Conservation (phyloP, 2,888 invertebrate species). For the Cantharis rustica region DNA sequence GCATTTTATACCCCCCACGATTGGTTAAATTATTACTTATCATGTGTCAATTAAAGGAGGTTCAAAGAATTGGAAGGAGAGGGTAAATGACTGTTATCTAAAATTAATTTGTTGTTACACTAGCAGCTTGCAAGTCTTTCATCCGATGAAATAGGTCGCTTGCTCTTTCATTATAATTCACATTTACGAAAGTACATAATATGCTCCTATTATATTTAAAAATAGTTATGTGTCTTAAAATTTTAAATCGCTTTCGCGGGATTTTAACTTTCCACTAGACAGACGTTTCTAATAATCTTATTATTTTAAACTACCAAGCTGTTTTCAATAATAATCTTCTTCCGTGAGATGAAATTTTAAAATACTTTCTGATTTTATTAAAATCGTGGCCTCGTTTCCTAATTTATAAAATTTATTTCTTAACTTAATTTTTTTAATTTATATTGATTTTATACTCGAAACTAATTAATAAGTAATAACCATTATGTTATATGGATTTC, state of each 20-base stretch:
- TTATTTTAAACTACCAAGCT: neutral
- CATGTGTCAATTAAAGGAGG: neutral
- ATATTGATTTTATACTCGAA: neutral
- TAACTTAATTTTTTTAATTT: neutral
- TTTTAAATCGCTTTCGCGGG: neutral
- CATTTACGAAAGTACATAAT: neutral
- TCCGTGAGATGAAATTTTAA: neutral
- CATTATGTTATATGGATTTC: no score
- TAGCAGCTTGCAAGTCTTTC: neutral
- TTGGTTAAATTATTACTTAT: no score
- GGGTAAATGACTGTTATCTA: neutral
- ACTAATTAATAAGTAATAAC: no score
- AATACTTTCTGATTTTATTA: constrained; percentile 2
- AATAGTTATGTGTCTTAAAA: neutral
- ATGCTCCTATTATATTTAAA: neutral
- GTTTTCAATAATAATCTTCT: neutral
- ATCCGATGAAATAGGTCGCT: neutral
- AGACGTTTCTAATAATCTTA: neutral
- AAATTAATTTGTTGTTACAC: neutral
- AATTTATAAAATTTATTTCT: neutral
- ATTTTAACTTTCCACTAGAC: constrained; percentile 1
- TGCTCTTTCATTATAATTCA: neutral
- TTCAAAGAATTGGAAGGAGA: neutral
- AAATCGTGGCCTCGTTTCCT: neutral
- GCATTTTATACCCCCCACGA: no score